phyloP scores from a whole-genome alignment of 2,797 vertebrate genomes.

The Rhinella marina region DNA sequence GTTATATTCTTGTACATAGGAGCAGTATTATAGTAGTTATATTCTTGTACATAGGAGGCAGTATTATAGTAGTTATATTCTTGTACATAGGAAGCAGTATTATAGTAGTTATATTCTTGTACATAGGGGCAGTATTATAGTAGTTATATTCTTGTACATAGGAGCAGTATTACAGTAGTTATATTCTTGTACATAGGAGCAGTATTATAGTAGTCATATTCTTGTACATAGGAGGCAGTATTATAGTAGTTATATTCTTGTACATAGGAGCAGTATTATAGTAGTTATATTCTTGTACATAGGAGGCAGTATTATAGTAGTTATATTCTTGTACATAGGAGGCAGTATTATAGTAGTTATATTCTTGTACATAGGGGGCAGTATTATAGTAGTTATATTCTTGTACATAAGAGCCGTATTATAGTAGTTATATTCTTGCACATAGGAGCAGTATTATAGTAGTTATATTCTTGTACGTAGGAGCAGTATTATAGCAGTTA shows the following conservation, averaged over 20 bases:
- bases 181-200: neutral
- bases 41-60: too few relatives aligned
- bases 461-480: neutral
- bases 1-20: neutral
- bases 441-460: neutral
- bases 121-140: neutral
- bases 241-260: constrained; percentile 7
- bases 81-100: neutral
- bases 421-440: neutral
- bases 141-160: neutral
- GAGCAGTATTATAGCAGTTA: neutral
- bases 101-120: neutral
- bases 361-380: too few relatives aligned
- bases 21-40: too few relatives aligned
- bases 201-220: constrained; percentile 2
- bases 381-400: too few relatives aligned
- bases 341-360: neutral
- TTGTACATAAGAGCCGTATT: too few relatives aligned
- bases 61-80: constrained; percentile 2
- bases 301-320: neutral
- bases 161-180: neutral
- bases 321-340: neutral
- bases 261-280: neutral
- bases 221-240: neutral
- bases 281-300: neutral